Evolutionary conservation across 2,888 invertebrate species (phyloP).

Genomic region (Catotricha subobsoleta): DNA sequence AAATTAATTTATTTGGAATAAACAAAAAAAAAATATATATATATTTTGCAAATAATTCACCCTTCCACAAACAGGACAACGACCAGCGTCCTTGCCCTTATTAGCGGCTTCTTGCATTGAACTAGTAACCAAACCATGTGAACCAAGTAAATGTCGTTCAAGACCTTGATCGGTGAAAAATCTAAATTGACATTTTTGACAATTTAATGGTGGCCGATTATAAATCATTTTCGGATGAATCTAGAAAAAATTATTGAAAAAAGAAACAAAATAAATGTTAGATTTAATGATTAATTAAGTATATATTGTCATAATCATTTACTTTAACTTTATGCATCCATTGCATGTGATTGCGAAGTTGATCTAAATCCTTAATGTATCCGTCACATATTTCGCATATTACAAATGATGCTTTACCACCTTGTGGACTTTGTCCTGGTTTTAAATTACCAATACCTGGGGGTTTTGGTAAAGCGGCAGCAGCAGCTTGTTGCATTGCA

Average conservation of each 20-base stretch:
- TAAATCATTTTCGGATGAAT: slow-evolving; percentile 94
- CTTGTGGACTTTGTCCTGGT: slow-evolving; percentile 27
- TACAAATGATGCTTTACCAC: slow-evolving; percentile 64
- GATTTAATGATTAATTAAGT: neutral
- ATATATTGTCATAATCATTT: neutral
- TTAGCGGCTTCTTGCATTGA: slow-evolving; percentile 94
- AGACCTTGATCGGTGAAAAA: slow-evolving; percentile 96
- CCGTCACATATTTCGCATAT: slow-evolving; percentile 96
- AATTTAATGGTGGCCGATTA: slow-evolving; percentile 83
- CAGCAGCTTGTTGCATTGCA: slow-evolving; percentile 44
- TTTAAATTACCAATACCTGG: slow-evolving; percentile 40
- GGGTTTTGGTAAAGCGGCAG: slow-evolving; percentile 63
- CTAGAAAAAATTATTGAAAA: slow-evolving; percentile 14
- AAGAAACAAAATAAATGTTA: neutral
- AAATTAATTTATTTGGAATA: neutral
- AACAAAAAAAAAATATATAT: slow-evolving; percentile 1
- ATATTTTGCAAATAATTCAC: slow-evolving; percentile 33
- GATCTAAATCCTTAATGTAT: slow-evolving; percentile 87
- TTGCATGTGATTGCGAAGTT: slow-evolving; percentile 88
- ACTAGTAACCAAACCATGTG: slow-evolving; percentile 86
- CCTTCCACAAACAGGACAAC: slow-evolving; percentile 89
- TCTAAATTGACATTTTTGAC: slow-evolving; percentile 88
- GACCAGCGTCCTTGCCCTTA: slow-evolving; percentile 81
- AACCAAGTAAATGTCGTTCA: slow-evolving; percentile 83
- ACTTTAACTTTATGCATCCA: slow-evolving; percentile 91